These are phyloP conservation scores for Tetranychus cinnabarinus DNA, from an alignment of 1,140 invertebrate species.

Conservation along the genomic window DNA sequence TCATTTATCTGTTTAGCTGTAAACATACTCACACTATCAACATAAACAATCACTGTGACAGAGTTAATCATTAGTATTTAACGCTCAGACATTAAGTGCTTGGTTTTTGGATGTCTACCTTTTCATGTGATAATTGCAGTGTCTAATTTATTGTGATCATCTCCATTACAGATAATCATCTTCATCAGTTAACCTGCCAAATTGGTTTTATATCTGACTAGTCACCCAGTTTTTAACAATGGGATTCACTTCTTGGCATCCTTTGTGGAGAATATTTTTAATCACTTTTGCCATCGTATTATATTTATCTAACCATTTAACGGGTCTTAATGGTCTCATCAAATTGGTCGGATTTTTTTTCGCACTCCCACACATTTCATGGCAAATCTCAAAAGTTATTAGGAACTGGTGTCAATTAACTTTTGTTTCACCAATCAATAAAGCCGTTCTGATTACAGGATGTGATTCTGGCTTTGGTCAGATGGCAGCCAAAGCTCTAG, in stretches of 20 bases:
- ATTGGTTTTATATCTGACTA: too few relatives aligned
- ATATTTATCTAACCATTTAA: background rate
- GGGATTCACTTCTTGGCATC: background rate
- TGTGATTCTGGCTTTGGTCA: slow-evolving; percentile 41
- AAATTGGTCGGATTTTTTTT: background rate
- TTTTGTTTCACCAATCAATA: slow-evolving; percentile 23
- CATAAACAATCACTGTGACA: too few relatives aligned
- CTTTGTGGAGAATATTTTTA: background rate
- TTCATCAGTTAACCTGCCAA: too few relatives aligned
- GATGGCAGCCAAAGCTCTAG: slow-evolving; percentile 20
- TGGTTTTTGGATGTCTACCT: too few relatives aligned
- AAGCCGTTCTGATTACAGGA: slow-evolving; percentile 56
- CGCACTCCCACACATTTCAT: background rate
- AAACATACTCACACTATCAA: too few relatives aligned
- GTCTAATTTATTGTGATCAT: too few relatives aligned
- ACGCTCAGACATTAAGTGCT: too few relatives aligned
- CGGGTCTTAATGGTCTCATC: background rate
- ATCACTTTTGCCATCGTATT: background rate
- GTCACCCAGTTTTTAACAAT: too few relatives aligned
- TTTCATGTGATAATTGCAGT: too few relatives aligned
- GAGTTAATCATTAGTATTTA: too few relatives aligned
- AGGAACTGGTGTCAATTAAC: background rate
- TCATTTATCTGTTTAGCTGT: too few relatives aligned
- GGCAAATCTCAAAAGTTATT: background rate
- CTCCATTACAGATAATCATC: too few relatives aligned